Conservation (phyloP, 2,797 vertebrate species). For the Meriones psammophilus region DNA sequence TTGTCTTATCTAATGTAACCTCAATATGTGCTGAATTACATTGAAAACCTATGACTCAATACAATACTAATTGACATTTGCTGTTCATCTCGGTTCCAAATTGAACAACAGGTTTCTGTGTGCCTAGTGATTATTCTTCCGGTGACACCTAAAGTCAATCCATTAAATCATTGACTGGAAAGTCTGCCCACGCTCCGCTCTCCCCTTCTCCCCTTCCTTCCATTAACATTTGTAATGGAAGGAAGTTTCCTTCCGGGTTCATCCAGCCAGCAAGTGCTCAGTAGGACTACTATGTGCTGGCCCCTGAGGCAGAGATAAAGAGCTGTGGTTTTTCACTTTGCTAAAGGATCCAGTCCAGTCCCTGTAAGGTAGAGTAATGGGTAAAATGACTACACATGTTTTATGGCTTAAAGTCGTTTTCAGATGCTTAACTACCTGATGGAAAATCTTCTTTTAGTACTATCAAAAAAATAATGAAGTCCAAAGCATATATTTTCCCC, state of each 20-base stretch:
- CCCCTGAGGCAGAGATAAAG: background rate
- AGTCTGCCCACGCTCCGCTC: conserved; percentile 35
- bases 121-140: conserved; percentile 61
- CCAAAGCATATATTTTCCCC: background rate
- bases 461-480: background rate
- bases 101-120: conserved; percentile 14
- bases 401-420: background rate
- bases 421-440: background rate
- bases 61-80: background rate
- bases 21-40: background rate
- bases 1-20: background rate
- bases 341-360: background rate
- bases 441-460: background rate
- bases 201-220: too few species aligned
- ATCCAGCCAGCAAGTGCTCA: background rate
- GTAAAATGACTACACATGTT: background rate
- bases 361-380: background rate
- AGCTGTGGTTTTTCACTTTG: background rate
- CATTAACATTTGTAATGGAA: conserved; percentile 45
- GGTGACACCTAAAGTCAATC: conserved; percentile 22
- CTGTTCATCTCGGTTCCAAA: conserved; percentile 48
- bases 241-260: conserved; percentile 20
- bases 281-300: background rate
- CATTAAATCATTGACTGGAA: conserved; percentile 38
- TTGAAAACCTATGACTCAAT: conserved; percentile 30